Evolutionary conservation across 1,140 invertebrate species (phyloP), one percentile per base, ranked within the genome.

Genomic region (Ylistrum balloti): DNA sequence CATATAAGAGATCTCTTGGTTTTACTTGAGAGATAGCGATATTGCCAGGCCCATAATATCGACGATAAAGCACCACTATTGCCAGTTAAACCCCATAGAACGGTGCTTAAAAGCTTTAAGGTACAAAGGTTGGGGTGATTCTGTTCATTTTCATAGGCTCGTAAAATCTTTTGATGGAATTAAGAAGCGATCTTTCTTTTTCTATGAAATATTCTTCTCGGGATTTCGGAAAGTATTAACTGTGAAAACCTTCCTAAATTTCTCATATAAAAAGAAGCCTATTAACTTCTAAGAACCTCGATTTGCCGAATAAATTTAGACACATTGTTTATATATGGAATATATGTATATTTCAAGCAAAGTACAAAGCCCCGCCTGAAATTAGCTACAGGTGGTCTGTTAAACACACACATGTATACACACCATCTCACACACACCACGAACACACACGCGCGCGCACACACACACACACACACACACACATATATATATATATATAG

Each of bases 301-400:
- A 74, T n/a, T 74, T 17, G 56, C 56, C 56, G 11, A 5, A 74
- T 74, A 3, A 28, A 74, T 17, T 0, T n/a, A 7, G 56, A 17
- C n/a, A 3, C 15, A 2, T 2, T n/a, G 56, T 28, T n/a, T 28
- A 28, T 1, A n/a, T n/a, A 28, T 74, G 56, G 56, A 5, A 28
- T 74, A 74, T 74, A 74, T n/a, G 28, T 74, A 0, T n/a, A 74
- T 74, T 74, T 74, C 56, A 74, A 28, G 28, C 56, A 74, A n/a
- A 74, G 56, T n/a, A 74, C n/a, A 74, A 74, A 74, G 56, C 56
- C 56, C 56, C 56, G 22, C 56, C 56, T 28, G 56, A 74, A 74
- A 74, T 74, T 74, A 74, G 28, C 56, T 28, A 74, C 56, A 74
- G 56, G 56, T 74, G 56, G 56, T n/a, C 56, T 28, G 1, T 28